Evolutionary conservation across 2,797 vertebrate species (phyloP).

Genomic region (Artibeus lituratus): DNA sequence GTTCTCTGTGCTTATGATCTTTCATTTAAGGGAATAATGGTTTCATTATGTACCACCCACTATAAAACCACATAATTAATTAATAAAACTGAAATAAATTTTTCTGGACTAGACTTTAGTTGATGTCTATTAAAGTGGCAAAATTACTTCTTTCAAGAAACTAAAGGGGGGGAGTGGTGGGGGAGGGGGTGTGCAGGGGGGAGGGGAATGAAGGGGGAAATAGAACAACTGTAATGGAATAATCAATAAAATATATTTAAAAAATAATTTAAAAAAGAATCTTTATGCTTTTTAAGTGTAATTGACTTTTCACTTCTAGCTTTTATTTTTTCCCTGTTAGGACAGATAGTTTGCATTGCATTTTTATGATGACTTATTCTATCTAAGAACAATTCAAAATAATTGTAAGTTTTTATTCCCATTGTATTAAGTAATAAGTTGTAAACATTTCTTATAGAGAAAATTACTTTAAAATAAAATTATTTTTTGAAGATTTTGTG

Average conservation of each 20-base stretch:
- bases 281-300: constrained; percentile 55
- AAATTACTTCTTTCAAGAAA: constrained; percentile 25
- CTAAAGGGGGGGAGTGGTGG: too few relatives aligned
- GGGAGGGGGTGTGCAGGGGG: too few relatives aligned
- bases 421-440: constrained; percentile 35
- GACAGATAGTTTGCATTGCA: constrained; percentile 12
- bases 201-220: too few relatives aligned
- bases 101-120: constrained; percentile 60
- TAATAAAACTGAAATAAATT: constrained; percentile 60
- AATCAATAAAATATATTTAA: too few relatives aligned
- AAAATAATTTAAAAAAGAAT: too few relatives aligned
- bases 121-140: constrained; percentile 17
- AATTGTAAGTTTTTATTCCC: not conserved
- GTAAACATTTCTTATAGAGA: not conserved
- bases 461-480: not conserved
- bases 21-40: constrained; percentile 24
- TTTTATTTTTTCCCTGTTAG: constrained; percentile 11
- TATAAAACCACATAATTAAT: constrained; percentile 53
- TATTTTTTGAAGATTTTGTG: not conserved
- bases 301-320: constrained; percentile 50
- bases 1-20: not conserved
- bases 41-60: not conserved
- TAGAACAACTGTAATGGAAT: too few relatives aligned
- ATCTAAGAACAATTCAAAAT: constrained; percentile 28
- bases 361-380: constrained; percentile 26